These are phyloP conservation scores for Drosophila buzzatii DNA, from an alignment of 2,888 invertebrate species.

Conservation along the genomic window DNA sequence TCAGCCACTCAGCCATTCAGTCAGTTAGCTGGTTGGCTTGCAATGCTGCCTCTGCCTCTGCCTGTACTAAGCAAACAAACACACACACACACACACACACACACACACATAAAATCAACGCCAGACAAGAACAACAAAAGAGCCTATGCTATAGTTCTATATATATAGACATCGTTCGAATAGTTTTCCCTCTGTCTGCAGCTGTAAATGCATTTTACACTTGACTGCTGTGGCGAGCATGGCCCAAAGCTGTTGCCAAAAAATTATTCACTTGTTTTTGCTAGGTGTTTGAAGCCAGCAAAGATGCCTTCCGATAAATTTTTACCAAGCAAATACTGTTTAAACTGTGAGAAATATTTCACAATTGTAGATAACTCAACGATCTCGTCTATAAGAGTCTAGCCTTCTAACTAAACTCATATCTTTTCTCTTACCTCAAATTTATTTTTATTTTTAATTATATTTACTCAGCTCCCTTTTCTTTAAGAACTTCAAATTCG, in stretches of 20 bases:
- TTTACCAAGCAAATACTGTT: background rate
- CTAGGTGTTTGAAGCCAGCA: conserved; percentile 20
- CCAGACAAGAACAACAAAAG: conserved; percentile 57
- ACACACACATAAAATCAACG: conserved; percentile 33
- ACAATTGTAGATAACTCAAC: too few relatives aligned
- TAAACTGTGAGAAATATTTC: too few relatives aligned
- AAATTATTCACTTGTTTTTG: conserved; percentile 32
- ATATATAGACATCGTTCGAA: conserved; percentile 11
- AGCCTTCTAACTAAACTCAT: too few relatives aligned
- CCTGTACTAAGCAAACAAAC: conserved; percentile 46
- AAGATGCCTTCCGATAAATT: background rate
- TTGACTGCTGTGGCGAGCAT: conserved; percentile 37
- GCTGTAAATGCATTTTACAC: conserved; percentile 55
- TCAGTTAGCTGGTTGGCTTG: conserved; percentile 46
- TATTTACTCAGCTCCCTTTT: background rate
- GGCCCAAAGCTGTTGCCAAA: conserved; percentile 40
- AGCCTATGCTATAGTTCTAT: conserved; percentile 31
- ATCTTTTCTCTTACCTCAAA: background rate
- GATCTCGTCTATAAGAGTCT: too few relatives aligned
- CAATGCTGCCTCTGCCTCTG: conserved; percentile 19
- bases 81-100: conserved; percentile 13
- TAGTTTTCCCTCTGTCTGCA: conserved; percentile 12
- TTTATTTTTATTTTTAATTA: too few relatives aligned
- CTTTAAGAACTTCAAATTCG: too few relatives aligned
- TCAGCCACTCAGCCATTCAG: conserved; percentile 39